Conservation (phyloP, 1,140 invertebrate genomes). For the Melanaphis sacchari region DNA sequence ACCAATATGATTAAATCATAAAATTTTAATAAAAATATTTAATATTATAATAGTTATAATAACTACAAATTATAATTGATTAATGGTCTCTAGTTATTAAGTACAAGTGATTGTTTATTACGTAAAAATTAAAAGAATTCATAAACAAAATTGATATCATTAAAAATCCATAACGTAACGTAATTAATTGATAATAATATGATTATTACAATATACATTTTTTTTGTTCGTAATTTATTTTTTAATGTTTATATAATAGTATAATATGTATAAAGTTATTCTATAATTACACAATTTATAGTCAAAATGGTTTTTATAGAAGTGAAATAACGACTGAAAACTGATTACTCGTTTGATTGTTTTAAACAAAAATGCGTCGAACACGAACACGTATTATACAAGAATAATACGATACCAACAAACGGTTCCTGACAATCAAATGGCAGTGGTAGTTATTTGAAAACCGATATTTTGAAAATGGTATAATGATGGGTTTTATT, state of each 20-base stretch:
- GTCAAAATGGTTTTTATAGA: background rate
- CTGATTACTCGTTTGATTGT: background rate
- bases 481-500: slow-evolving; percentile 33
- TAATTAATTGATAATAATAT: background rate
- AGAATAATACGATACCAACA: background rate
- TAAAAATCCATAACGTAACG: background rate
- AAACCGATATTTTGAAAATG: slow-evolving; percentile 7
- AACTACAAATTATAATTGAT: background rate
- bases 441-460: background rate
- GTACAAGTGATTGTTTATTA: background rate
- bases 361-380: background rate
- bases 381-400: background rate
- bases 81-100: background rate
- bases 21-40: background rate
- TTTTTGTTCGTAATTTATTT: background rate
- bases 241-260: background rate
- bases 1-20: too few relatives aligned
- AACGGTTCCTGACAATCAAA: background rate
- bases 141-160: background rate
- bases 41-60: background rate
- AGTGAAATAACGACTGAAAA: background rate
- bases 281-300: background rate
- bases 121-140: background rate
- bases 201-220: slow-evolving; percentile 15
- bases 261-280: background rate